These are phyloP conservation scores for Coracopsis vasa DNA, from an alignment of 2,113 vertebrate genomes.

Conservation along the genomic window DNA sequence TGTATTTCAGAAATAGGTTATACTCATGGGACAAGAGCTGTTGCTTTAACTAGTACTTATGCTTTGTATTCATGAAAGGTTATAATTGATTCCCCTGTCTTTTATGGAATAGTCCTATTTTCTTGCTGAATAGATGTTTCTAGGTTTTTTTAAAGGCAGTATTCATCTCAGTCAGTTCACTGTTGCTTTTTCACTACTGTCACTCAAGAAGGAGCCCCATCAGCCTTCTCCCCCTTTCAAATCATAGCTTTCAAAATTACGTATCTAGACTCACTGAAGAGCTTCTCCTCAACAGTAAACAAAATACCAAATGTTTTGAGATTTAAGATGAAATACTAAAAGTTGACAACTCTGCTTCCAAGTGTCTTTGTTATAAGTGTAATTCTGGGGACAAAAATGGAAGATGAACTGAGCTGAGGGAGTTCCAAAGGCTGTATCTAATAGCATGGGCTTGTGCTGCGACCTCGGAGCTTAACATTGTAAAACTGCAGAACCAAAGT, in stretches of 20 bases:
- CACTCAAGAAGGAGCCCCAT: background rate
- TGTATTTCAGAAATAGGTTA: constrained; percentile 43
- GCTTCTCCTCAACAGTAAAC: background rate
- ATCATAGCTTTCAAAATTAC: background rate
- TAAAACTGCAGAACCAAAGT: constrained; percentile 44
- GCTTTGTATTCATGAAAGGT: constrained; percentile 30
- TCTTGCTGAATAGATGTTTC: background rate
- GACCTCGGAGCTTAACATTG: background rate
- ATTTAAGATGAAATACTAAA: background rate
- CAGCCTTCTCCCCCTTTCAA: background rate
- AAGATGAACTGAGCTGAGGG: background rate
- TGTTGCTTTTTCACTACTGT: background rate
- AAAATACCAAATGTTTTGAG: background rate
- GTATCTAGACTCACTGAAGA: background rate
- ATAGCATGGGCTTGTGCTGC: background rate
- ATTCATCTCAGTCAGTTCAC: constrained; percentile 10
- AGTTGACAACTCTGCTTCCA: background rate
- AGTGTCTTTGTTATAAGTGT: background rate
- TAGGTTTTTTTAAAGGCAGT: constrained; percentile 46
- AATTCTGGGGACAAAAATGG: background rate
- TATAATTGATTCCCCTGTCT: constrained; percentile 20
- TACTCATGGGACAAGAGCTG: constrained; percentile 19
- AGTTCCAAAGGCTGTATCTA: background rate
- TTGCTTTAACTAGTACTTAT: constrained; percentile 13
- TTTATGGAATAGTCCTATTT: constrained; percentile 24